A percentile compares a stretch with the other conserved stretches of the same genome.
Conservation (phyloP, 2,797 vertebrate species). For the Myripristis jacobus region DNA sequence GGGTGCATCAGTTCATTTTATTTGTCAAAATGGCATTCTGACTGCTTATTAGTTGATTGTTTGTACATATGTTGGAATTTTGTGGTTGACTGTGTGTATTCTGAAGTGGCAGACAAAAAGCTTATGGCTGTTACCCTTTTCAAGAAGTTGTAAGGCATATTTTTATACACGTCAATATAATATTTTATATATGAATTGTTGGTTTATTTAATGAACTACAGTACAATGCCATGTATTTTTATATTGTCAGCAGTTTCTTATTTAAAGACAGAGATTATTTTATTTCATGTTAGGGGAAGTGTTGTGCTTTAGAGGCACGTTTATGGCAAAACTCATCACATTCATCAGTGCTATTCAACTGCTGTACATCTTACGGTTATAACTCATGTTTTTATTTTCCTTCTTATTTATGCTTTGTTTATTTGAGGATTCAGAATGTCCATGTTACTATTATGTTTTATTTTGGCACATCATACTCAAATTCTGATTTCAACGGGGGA, state of each 20-base stretch:
- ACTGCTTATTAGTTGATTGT: slow-evolving; percentile 77
- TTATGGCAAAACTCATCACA: slow-evolving; percentile 72
- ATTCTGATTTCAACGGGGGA: slow-evolving; percentile 63
- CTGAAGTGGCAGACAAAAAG: slow-evolving; percentile 82
- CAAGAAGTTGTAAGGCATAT: slow-evolving; percentile 87
- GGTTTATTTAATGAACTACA: slow-evolving; percentile 88
- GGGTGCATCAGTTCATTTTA: slow-evolving; percentile 74
- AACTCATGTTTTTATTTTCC: slow-evolving; percentile 65
- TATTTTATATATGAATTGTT: slow-evolving; percentile 89
- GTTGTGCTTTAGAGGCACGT: slow-evolving; percentile 70
- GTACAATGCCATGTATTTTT: slow-evolving; percentile 89
- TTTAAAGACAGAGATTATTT: slow-evolving; percentile 85
- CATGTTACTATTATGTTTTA: slow-evolving; percentile 70
- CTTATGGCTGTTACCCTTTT: slow-evolving; percentile 85
- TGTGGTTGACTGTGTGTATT: slow-evolving; percentile 79
- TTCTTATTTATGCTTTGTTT: slow-evolving; percentile 79
- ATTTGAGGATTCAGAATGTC: slow-evolving; percentile 72
- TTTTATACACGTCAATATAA: slow-evolving; percentile 89
- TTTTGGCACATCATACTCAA: slow-evolving; percentile 69
- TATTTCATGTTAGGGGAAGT: slow-evolving; percentile 79
- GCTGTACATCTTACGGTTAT: slow-evolving; percentile 77
- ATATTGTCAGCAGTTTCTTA: slow-evolving; percentile 86
- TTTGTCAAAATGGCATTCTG: slow-evolving; percentile 71
- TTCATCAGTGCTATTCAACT: slow-evolving; percentile 76
- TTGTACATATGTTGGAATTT: slow-evolving; percentile 82